These are phyloP conservation scores for Bedellia somnulentella DNA, from an alignment of 2,888 invertebrate genomes.

Conservation along the genomic window DNA sequence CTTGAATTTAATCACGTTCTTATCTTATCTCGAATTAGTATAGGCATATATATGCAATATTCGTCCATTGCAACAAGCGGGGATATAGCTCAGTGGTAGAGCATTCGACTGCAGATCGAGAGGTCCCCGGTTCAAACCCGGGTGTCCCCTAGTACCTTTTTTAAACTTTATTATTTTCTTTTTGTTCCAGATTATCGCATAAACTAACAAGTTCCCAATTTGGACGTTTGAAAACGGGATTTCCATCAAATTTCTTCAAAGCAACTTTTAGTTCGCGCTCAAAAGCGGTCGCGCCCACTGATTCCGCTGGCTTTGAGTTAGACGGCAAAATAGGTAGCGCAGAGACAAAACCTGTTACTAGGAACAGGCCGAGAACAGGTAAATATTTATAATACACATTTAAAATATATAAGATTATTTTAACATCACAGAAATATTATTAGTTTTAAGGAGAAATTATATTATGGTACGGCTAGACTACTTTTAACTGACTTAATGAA, in stretches of 20 bases:
- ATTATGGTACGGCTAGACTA: too few relatives aligned
- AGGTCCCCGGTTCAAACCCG: slow-evolving; percentile 61
- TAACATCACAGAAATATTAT: slow-evolving; percentile 17
- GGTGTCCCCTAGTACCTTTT: slow-evolving; percentile 38
- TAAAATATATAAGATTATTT: slow-evolving; percentile 7
- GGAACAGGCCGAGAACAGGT: slow-evolving; percentile 51
- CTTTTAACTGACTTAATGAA: too few relatives aligned
- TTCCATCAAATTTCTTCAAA: slow-evolving; percentile 47
- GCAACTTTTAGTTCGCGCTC: slow-evolving; percentile 49
- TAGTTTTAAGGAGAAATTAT: too few relatives aligned
- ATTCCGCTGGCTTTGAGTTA: slow-evolving; percentile 19
- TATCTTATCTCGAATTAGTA: too few relatives aligned
- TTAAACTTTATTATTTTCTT: slow-evolving; percentile 10
- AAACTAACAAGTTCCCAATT: background rate
- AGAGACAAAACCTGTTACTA: slow-evolving; percentile 52
- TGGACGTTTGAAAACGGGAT: slow-evolving; percentile 15
- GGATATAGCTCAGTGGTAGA: slow-evolving; percentile 61
- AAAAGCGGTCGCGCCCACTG: slow-evolving; percentile 39
- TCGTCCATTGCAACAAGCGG: slow-evolving; percentile 17
- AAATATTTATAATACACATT: too few relatives aligned
- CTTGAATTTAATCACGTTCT: too few relatives aligned
- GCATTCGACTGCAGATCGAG: slow-evolving; percentile 60
- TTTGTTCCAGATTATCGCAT: slow-evolving; percentile 2
- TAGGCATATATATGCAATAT: too few relatives aligned
- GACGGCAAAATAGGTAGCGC: slow-evolving; percentile 53